Base-by-base conservation (phyloP, 2,888 invertebrate genomes). In the Drosophila pseudotakahashii region DNA sequence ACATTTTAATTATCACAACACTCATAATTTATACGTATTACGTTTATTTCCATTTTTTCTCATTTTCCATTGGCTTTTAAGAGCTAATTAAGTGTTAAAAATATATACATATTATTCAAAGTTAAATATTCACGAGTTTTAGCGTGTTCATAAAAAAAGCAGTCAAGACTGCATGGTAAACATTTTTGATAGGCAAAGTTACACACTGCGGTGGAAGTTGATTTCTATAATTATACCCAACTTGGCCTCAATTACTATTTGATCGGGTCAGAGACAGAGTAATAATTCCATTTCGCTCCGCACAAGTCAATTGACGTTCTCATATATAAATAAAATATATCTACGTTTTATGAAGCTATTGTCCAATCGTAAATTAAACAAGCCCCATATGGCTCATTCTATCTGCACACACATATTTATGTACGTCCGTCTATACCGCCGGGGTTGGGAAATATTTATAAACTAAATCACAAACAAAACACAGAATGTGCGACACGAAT, bases 1-100 rank as follows among this genome's bases (percentile, higher is more conserved):
- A 88, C 88, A 88, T 83, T 83, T 83, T 80, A 83, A 88, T 83
- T 83, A 83, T 78, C 82, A 83, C 84, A 76, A 63, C 44, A 64
- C 73, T 72, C 78, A 80, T 88, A 83, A 82, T 81, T 79, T 66
- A 67, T 73, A 73, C 79, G 68, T 69, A 58, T 47, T 59, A 42
- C 60, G 52, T 48, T 63, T 57, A 60, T 42, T 36, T 32, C 7
- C 30, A 19, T 5, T 16, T 57, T 26, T 19, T 26, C 30, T 34
- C 30, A 44, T 66, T 70, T 57, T 52, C 30, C 53, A 52, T 41
- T 60, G 45, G 37, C 54, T 62, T 36, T 37, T 67, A 47, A 63
- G 77, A 77, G 88, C 72, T 86, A 82, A 86, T 82, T 80, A 73
- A 76, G 78, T 82, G 80, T 45, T 58, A 79, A 77, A 82, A 85